Percentiles rank a stretch among this genome's conserved stretches.
Conservation (phyloP, 2,113 vertebrate species). For the Arizona elegans region DNA sequence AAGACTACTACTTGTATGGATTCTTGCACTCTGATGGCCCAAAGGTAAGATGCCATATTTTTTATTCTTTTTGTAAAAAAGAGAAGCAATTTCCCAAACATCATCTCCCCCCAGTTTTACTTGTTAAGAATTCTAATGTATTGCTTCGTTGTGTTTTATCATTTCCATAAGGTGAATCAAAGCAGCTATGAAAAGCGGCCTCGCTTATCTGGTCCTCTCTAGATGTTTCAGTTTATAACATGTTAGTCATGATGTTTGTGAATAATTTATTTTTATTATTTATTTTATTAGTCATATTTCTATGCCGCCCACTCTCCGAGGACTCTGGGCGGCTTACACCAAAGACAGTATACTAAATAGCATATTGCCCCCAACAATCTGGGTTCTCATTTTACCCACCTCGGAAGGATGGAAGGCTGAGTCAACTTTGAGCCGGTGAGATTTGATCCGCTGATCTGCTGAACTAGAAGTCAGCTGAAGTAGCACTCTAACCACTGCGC, state of each 20-base stretch:
- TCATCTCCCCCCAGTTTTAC: background rate
- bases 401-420: no score
- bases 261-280: background rate
- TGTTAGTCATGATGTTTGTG: no score
- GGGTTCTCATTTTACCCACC: no score
- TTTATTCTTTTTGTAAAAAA: background rate
- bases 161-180: background rate
- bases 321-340: no score
- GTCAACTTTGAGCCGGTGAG: no score
- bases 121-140: background rate
- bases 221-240: background rate
- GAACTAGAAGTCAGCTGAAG: no score
- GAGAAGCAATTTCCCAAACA: background rate
- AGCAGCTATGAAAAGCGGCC: background rate
- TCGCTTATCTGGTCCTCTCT: background rate
- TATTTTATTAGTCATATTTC: no score
- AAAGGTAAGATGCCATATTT: constrained; percentile 54
- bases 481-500: no score
- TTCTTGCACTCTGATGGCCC: constrained; percentile 4
- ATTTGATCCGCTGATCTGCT: no score
- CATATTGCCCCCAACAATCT: no score
- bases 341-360: no score
- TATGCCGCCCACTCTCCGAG: no score
- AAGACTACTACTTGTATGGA: background rate
- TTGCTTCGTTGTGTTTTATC: background rate